Conservation (phyloP, 2,113 vertebrate species). For the Polypterus bichir region DNA sequence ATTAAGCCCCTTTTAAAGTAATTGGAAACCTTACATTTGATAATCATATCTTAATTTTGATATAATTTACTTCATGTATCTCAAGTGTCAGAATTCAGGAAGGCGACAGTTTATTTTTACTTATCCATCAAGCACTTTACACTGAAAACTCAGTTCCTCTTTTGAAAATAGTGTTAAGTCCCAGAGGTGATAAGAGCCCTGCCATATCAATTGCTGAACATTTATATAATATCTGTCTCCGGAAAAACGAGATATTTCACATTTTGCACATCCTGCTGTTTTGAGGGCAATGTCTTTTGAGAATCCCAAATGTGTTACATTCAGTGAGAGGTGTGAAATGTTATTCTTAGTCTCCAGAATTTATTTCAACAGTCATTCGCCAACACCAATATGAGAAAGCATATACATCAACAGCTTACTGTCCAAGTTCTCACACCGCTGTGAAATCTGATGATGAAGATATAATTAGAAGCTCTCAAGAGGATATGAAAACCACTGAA, state of each 20-base stretch:
- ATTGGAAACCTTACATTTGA: too few relatives aligned
- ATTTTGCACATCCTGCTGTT: conserved; percentile 5
- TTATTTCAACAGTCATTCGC: conserved; percentile 23
- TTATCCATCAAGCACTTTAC: background rate
- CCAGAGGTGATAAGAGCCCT: background rate
- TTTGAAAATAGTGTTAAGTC: background rate
- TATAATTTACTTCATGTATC: too few relatives aligned
- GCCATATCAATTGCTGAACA: background rate
- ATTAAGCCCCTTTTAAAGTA: too few relatives aligned
- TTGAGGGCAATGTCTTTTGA: conserved; percentile 16
- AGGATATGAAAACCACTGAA: too few relatives aligned
- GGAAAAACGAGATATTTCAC: conserved; percentile 1
- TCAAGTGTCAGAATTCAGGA: too few relatives aligned
- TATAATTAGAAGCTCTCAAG: too few relatives aligned
- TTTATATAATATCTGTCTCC: background rate
- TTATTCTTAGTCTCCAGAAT: conserved; percentile 37
- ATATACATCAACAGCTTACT: conserved; percentile 6
- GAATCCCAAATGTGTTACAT: conserved; percentile 32
- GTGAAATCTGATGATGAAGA: background rate
- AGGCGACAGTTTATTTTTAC: too few relatives aligned
- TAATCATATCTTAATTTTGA: too few relatives aligned
- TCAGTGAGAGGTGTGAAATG: conserved; percentile 41
- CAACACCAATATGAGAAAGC: conserved; percentile 15
- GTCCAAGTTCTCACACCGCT: background rate
- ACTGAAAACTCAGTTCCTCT: background rate